Percentiles rank a stretch among this genome's conserved stretches.
Evolutionary conservation across 2,797 vertebrate species (phyloP).

Genomic region (Kryptopterus vitreolus): DNA sequence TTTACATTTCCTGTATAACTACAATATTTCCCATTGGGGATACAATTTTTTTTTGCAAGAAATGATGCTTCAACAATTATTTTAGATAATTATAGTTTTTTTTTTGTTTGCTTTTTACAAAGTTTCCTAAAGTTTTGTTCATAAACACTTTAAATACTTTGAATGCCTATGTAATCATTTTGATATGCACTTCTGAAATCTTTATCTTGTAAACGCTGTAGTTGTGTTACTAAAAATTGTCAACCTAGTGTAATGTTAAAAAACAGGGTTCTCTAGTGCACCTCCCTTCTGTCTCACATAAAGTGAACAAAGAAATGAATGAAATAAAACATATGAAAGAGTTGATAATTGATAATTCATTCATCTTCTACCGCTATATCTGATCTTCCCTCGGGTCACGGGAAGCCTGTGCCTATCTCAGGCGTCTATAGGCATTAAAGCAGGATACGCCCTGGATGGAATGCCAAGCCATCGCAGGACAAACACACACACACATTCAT

Average conservation of each 20-base stretch:
- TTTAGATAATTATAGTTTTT: no score
- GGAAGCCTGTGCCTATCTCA: no score
- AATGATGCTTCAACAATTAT: conserved; percentile 1
- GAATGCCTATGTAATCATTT: neutral
- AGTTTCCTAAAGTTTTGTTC: neutral
- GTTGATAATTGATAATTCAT: no score
- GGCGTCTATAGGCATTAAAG: no score
- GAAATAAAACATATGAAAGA: no score
- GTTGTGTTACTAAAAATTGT: neutral
- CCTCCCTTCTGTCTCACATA: neutral
- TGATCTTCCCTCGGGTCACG: no score
- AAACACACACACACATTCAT: no score
- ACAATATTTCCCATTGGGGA: neutral
- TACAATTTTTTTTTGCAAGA: neutral
- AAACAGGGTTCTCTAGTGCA: neutral
- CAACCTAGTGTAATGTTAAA: neutral
- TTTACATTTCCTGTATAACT: conserved; percentile 30
- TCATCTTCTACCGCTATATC: no score
- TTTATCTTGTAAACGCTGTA: neutral
- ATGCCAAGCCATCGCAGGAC: no score
- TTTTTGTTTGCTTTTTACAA: conserved; percentile 8
- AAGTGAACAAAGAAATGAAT: neutral
- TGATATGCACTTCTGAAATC: neutral
- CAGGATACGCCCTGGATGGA: no score
- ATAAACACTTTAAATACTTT: neutral